Conservation (phyloP, 2,888 invertebrate species). For the Cryptocheilus praepositus region DNA sequence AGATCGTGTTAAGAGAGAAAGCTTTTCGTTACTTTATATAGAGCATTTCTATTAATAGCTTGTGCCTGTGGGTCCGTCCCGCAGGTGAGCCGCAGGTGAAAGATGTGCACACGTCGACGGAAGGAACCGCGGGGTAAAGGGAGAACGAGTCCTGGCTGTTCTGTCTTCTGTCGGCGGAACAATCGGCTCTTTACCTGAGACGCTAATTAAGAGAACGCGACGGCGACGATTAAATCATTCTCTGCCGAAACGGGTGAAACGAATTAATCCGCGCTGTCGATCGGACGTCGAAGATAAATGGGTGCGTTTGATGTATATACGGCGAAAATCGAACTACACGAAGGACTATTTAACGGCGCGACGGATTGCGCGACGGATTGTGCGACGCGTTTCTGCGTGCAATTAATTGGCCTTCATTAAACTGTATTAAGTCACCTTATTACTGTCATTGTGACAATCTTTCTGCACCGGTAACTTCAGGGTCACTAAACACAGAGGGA, state of each 20-base stretch:
- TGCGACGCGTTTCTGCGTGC: neutral
- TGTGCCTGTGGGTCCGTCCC: conserved; percentile 10
- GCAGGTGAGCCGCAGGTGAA: conserved; percentile 48
- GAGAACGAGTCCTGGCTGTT: conserved; percentile 28
- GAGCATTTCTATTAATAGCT: neutral
- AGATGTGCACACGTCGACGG: conserved; percentile 33
- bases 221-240: conserved; percentile 55
- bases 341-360: neutral
- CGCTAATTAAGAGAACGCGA: conserved; percentile 56
- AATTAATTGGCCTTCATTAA: neutral
- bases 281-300: conserved; percentile 54
- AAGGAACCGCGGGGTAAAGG: conserved; percentile 39
- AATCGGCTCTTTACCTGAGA: conserved; percentile 46
- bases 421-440: no score
- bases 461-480: conserved; percentile 6
- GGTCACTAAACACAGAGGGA: neutral
- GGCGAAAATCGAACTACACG: conserved; percentile 4
- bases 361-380: conserved; percentile 3
- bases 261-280: conserved; percentile 50
- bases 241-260: conserved; percentile 49
- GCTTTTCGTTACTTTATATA: conserved; percentile 5
- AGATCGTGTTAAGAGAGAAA: no score
- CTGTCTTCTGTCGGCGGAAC: conserved; percentile 46
- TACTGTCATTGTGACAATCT: neutral
- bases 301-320: conserved; percentile 34